Evolutionary conservation across 2,797 vertebrate species (phyloP).

Genomic region (Hydrophis major): DNA sequence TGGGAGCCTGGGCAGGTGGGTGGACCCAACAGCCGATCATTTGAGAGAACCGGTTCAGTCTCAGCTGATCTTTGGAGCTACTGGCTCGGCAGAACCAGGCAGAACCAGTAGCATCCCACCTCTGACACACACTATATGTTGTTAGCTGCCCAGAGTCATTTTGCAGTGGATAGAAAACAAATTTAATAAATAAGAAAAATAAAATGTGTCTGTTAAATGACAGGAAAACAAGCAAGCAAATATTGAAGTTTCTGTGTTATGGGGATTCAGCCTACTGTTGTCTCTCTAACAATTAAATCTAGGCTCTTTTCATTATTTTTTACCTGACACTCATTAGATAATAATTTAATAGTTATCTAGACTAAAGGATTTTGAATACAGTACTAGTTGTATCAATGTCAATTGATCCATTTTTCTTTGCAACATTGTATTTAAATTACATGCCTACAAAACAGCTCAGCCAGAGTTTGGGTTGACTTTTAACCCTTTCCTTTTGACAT

Average conservation of each 20-base stretch:
- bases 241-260: background rate
- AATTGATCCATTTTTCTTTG: background rate
- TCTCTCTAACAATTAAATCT: background rate
- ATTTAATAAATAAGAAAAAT: background rate
- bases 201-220: background rate
- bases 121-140: background rate
- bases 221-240: background rate
- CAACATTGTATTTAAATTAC: background rate
- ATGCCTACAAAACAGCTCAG: background rate
- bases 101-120: too few relatives aligned
- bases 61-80: too few relatives aligned
- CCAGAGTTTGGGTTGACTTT: background rate
- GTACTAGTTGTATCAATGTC: background rate
- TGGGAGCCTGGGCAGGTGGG: too few relatives aligned
- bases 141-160: background rate
- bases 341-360: background rate
- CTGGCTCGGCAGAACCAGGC: too few relatives aligned
- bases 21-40: too few relatives aligned
- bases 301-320: background rate
- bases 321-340: background rate
- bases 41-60: too few relatives aligned
- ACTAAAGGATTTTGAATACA: background rate
- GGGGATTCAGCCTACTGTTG: background rate
- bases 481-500: background rate
- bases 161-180: background rate